Evolutionary conservation across 2,888 invertebrate genomes (phyloP).

Genomic region (Dolomedes plantarius): DNA sequence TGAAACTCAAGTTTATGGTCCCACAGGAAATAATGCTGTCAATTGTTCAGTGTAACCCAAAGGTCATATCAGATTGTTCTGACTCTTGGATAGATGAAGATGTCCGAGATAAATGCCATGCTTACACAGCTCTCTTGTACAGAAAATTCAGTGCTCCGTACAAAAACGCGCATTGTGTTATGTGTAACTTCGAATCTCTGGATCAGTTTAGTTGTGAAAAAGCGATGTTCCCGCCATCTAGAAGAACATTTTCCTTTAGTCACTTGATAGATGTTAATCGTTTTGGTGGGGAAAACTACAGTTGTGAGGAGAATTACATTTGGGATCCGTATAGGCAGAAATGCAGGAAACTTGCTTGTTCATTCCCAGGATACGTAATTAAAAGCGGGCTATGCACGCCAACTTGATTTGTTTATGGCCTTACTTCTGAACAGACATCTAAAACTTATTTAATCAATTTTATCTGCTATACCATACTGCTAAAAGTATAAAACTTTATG

Average conservation of each 20-base stretch:
- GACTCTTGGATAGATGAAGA: slow-evolving; percentile 11
- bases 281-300: slow-evolving; percentile 18
- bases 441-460: too few relatives aligned
- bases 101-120: slow-evolving; percentile 6
- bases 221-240: not conserved
- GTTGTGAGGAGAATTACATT: slow-evolving; percentile 12
- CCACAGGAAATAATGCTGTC: not conserved
- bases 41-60: not conserved
- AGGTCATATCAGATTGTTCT: slow-evolving; percentile 17
- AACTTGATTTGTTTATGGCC: too few relatives aligned
- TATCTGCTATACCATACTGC: too few relatives aligned
- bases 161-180: slow-evolving; percentile 40
- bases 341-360: slow-evolving; percentile 26
- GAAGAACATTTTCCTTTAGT: slow-evolving; percentile 9
- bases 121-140: slow-evolving; percentile 9
- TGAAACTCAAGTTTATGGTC: not conserved
- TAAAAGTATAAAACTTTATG: too few relatives aligned
- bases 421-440: too few relatives aligned
- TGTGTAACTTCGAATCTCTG: slow-evolving; percentile 33
- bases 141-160: not conserved
- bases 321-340: slow-evolving; percentile 33
- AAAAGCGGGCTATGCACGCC: not conserved
- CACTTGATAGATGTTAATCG: slow-evolving; percentile 1
- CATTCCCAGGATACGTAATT: not conserved
- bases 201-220: not conserved